Conservation (phyloP, 2,797 vertebrate genomes). For the Lithobates sylvaticus region DNA sequence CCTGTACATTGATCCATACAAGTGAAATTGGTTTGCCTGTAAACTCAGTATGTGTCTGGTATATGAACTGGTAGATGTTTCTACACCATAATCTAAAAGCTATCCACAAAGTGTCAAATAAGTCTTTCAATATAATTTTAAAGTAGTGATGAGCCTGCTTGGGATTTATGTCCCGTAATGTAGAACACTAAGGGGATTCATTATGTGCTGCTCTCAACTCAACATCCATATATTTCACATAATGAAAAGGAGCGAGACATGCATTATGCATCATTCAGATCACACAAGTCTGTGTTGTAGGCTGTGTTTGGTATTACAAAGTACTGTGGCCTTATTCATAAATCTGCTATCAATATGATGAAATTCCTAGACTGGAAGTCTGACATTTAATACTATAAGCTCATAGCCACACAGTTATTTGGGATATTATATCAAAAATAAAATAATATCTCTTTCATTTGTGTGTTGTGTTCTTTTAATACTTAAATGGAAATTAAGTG, state of each 20-base stretch:
- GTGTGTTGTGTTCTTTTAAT: not conserved
- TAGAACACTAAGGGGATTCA: conserved; percentile 43
- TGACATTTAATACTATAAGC: conserved; percentile 53
- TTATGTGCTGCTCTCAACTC: conserved; percentile 40
- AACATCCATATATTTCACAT: conserved; percentile 54
- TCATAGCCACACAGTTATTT: conserved; percentile 34
- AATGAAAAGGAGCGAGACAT: conserved; percentile 54
- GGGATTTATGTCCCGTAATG: conserved; percentile 48
- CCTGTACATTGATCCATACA: no score
- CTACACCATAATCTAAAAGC: not conserved
- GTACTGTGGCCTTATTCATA: conserved; percentile 46
- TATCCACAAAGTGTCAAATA: conserved; percentile 13
- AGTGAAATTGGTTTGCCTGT: not conserved
- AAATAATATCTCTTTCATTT: not conserved
- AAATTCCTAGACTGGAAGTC: conserved; percentile 30
- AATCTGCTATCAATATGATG: conserved; percentile 53
- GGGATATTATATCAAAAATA: not conserved
- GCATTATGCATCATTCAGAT: conserved; percentile 54
- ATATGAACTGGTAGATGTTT: not conserved
- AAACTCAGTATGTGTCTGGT: not conserved
- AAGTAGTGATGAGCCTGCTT: conserved; percentile 33
- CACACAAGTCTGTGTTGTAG: conserved; percentile 46
- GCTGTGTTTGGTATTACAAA: conserved; percentile 52
- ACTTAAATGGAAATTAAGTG: not conserved
- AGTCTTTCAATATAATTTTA: not conserved